Percentiles rank a stretch among this genome's conserved stretches.
These are phyloP conservation scores for Drosophila pseudotakahashii DNA, from an alignment of 2,888 invertebrate species.

Conservation along the genomic window DNA sequence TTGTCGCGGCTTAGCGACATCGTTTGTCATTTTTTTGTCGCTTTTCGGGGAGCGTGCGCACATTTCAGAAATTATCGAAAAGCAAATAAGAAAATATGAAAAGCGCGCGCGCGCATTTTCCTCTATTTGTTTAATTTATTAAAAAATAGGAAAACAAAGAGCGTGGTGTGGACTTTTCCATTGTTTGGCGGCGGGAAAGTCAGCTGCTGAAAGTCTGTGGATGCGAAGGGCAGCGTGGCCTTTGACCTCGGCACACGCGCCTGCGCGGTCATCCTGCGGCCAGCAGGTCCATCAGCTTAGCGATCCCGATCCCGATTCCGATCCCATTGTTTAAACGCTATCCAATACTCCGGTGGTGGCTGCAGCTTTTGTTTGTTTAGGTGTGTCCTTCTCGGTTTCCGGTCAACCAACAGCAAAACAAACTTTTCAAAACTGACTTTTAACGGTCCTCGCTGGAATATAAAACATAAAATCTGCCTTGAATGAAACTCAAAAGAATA, in stretches of 20 bases:
- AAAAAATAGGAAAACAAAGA: conserved; percentile 40
- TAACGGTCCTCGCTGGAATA: conserved; percentile 12
- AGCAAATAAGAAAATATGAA: conserved; percentile 72
- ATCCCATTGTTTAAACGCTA: neutral
- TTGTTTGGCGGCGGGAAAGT: conserved; percentile 19
- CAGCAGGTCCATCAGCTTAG: conserved; percentile 47
- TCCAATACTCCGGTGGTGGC: conserved; percentile 16
- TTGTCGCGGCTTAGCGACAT: conserved; percentile 74
- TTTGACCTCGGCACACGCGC: conserved; percentile 41
- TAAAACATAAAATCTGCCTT: neutral
- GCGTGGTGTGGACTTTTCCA: conserved; percentile 20
- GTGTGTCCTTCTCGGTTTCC: conserved; percentile 20
- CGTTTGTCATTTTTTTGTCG: conserved; percentile 47
- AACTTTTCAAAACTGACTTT: conserved; percentile 14
- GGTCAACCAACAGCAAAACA: conserved; percentile 10
- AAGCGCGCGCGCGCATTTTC: conserved; percentile 33
- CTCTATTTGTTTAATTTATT: conserved; percentile 67
- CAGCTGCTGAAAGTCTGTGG: conserved; percentile 9
- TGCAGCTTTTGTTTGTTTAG: conserved; percentile 64
- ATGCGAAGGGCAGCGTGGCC: conserved; percentile 18
- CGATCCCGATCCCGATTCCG: conserved; percentile 20
- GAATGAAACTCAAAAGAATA: no score
- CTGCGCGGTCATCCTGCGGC: conserved; percentile 45
- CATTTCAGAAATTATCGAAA: conserved; percentile 60
- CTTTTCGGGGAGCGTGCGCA: conserved; percentile 27